Base-by-base conservation (phyloP, 2,888 invertebrate genomes). In the Drosophila dives region DNA sequence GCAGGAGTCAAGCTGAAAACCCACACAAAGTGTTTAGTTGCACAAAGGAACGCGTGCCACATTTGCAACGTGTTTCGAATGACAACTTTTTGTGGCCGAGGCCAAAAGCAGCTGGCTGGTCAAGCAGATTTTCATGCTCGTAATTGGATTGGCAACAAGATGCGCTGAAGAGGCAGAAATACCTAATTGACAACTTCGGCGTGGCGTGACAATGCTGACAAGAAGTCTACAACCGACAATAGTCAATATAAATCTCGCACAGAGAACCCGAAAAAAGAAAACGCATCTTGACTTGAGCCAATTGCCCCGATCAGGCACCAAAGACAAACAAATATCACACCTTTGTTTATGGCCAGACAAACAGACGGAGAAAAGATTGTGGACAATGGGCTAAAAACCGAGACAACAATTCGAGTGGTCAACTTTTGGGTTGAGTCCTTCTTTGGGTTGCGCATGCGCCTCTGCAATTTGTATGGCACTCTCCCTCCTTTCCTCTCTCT, bases 241-340 rank as follows among this genome's bases (percentile, higher is more conserved):
- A 53, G 34, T 8, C 45, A 29, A 38, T 23, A 26, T 2, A 40
- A 42, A 29, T 26, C n/a, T 26, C 11, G 33, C 32, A 2, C 51
- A 36, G 36, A 6, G n/a, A 20, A n/a, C 20, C 17, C 26, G n/a
- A n/a, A 17, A 26, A 61, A 23, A 11, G 32, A 72, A 77, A 83
- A 74, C 75, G 87, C 87, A 88, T 88, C 87, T 88, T 88, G 87
- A 89, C 81, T 89, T 85, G 76, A 85, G 87, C 89, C 87, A 88
- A 88, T 88, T 88, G 89, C 80, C 87, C 80, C 67, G 81, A 83
- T 85, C 85, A 72, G 79, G 67, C 69, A 83, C 83, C 80, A 85
- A 84, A 83, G 87, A 86, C 81, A 87, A 85, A 86, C 86, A 89
- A 84, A 87, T 87, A 87, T 87, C 86, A 86, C 87, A 89, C 87